phyloP scores from a whole-genome alignment of 2,797 vertebrate genomes.

The Tokudaia tokunoshimensis region DNA sequence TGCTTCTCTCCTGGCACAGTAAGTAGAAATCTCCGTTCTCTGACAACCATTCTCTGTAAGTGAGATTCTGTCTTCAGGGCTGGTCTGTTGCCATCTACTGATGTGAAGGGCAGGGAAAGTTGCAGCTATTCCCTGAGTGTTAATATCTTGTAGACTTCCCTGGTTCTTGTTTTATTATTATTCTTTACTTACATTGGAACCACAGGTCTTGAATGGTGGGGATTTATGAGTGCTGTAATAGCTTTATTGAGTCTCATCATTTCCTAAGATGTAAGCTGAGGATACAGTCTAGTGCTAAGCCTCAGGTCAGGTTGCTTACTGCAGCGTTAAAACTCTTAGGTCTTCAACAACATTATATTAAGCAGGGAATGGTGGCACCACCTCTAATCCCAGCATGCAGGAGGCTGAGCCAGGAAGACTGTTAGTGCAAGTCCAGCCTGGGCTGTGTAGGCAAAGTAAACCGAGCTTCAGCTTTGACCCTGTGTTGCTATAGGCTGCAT shows the following conservation, averaged over 20 bases:
- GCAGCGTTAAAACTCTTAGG: background rate
- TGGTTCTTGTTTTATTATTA: background rate
- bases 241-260: slow-evolving; percentile 1
- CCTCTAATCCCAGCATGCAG: background rate
- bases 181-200: slow-evolving; percentile 14
- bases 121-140: background rate
- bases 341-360: background rate
- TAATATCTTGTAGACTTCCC: background rate
- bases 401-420: background rate
- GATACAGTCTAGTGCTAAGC: background rate
- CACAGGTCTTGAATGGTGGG: background rate
- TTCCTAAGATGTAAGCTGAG: background rate
- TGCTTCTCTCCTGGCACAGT: slow-evolving; percentile 96
- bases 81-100: background rate
- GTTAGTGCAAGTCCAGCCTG: background rate
- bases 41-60: background rate
- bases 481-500: background rate
- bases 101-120: background rate
- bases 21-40: slow-evolving; percentile 81
- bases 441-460: background rate
- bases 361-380: background rate
- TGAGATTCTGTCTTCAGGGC: background rate
- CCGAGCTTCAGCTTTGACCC: background rate
- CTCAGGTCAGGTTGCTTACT: background rate
- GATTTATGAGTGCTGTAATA: background rate